Evolutionary conservation across 2,797 vertebrate genomes (phyloP), one percentile per base, ranked within the genome.

Genomic region (Pipistrellus pygmaeus): DNA sequence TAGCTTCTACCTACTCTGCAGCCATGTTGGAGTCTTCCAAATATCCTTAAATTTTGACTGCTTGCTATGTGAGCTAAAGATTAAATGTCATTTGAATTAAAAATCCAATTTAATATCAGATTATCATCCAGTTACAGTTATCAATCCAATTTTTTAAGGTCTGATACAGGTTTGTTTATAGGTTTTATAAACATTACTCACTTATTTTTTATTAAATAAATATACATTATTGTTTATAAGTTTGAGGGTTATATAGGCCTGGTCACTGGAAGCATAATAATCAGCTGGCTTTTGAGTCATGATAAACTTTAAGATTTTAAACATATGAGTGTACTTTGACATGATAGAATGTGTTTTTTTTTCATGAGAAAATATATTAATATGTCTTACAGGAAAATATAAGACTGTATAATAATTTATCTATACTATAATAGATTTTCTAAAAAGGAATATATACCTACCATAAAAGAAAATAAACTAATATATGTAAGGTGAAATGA

Each of bases 21-120:
- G 64, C 64, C n/a, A 9, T 32, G 8, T 68, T 68, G n/a, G 64
- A 68, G n/a, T 32, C 11, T 1, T 53, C 80, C 38, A 20, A 80
- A 73, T 85, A 41, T 46, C 6, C n/a, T 94, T 94, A 13, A 85
- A 64, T 71, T 75, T 27, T 51, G 13, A 75, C 14, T 83, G 57
- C 23, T 6, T 87, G 10, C 23, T 85, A 35, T 46, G 14, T 51
- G 53, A 95, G 85, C 38, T 93, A 35, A 75, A 68, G 9, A 86
- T 84, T 78, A 66, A 88, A 92, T 72, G 20, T 76, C 21, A 92
- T 25, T 94, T n/a, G 96, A 95, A 95, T 89, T 75, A 88, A 82
- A 85, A 88, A 95, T 86, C 8, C 5, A 72, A 69, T 51, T 93
- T 75, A 72, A 75, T 93, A 80, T 80, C 8, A 62, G 7, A 32